These are phyloP conservation scores for Epicauta chinensis DNA, from an alignment of 1,140 invertebrate genomes.

Conservation along the genomic window DNA sequence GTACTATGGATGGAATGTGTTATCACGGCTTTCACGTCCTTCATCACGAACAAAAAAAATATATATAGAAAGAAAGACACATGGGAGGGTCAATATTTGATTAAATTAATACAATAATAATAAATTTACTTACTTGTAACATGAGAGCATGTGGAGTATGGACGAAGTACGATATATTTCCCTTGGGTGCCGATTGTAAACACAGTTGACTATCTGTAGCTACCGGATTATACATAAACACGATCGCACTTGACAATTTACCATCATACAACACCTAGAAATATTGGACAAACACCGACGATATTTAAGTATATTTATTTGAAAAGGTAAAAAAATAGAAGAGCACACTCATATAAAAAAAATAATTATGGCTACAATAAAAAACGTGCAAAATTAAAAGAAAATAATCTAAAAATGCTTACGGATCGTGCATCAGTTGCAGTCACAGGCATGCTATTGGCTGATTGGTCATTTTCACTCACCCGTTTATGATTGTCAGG, in stretches of 20 bases:
- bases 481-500: constrained; percentile 94
- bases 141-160: constrained; percentile 98
- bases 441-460: constrained; percentile 37
- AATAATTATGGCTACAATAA: not conserved
- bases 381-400: constrained; percentile 24
- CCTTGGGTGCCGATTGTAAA: constrained; percentile 94
- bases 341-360: too few species aligned
- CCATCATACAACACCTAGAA: constrained; percentile 94
- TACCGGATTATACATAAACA: constrained; percentile 99
- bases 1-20: constrained; percentile 99
- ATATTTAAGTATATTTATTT: too few species aligned
- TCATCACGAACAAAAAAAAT: constrained; percentile 42
- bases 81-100: not conserved
- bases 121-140: constrained; percentile 74
- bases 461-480: constrained; percentile 55
- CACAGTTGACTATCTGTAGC: constrained; percentile 97
- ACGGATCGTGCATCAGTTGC: constrained; percentile 46
- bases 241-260: constrained; percentile 90
- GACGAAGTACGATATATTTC: constrained; percentile 95
- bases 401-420: constrained; percentile 50
- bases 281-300: too few species aligned
- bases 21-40: constrained; percentile 98
- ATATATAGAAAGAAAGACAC: not conserved
- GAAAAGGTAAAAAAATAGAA: too few species aligned
- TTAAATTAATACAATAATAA: not conserved